Conservation (phyloP, 2,797 vertebrate species). For the Phylloscopus collybita region DNA sequence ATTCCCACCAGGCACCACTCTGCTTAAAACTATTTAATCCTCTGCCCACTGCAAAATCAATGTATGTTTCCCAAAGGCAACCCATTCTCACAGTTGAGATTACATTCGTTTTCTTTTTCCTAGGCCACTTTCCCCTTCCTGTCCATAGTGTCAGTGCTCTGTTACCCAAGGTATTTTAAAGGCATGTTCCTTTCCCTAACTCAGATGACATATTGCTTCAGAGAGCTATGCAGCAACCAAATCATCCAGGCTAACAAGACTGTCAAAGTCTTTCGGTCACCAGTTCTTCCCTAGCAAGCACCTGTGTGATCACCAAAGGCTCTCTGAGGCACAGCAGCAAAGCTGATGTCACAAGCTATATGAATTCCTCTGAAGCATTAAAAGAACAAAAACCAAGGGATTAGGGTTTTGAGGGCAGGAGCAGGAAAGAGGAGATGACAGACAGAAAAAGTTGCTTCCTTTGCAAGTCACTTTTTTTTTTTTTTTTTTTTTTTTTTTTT, state of each 20-base stretch:
- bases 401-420: neutral
- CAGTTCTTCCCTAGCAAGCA: neutral
- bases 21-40: neutral
- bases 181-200: neutral
- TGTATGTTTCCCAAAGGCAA: neutral
- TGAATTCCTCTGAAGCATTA: neutral
- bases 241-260: neutral
- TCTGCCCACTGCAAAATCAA: neutral
- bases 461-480: neutral
- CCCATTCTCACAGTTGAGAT: rapidly evolving
- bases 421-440: neutral
- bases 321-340: neutral
- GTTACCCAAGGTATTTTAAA: neutral
- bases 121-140: neutral
- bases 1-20: neutral
- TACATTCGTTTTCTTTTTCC: neutral
- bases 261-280: neutral
- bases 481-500: neutral
- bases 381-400: neutral
- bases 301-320: neutral
- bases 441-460: neutral
- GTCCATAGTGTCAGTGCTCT: neutral
- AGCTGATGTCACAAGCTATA: neutral
- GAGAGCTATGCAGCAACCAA: neutral
- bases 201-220: neutral